A percentile compares a stretch with the other conserved stretches of the same genome.
These are phyloP conservation scores for Burhinus bistriatus DNA, from an alignment of 2,113 vertebrate species.

Conservation along the genomic window DNA sequence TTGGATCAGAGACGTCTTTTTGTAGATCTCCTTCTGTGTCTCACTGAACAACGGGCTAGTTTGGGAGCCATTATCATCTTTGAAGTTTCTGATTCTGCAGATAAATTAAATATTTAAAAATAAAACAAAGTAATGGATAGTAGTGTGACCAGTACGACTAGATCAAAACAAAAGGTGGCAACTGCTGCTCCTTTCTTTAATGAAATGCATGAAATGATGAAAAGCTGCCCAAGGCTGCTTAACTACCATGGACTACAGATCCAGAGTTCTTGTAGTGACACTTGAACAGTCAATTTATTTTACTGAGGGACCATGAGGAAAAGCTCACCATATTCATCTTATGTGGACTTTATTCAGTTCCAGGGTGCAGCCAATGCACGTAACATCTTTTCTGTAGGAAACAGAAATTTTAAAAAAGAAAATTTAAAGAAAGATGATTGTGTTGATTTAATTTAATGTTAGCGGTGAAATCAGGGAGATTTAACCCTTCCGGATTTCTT, in stretches of 20 bases:
- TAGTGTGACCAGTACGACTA: not conserved
- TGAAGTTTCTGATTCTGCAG: not conserved
- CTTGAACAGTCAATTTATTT: not conserved
- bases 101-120: not conserved
- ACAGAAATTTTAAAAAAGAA: not conserved
- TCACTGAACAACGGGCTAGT: not conserved
- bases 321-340: not conserved
- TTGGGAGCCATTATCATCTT: not conserved
- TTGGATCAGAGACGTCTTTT: not conserved
- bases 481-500: not conserved
- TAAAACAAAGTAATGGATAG: not conserved
- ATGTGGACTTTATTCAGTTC: not conserved
- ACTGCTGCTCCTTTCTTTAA: not conserved
- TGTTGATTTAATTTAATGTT: not conserved
- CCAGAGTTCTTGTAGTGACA: not conserved
- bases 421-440: fast-evolving
- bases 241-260: not conserved
- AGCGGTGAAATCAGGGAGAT: not conserved
- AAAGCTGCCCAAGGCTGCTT: not conserved
- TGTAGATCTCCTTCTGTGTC: not conserved
- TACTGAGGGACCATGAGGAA: not conserved
- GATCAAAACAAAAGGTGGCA: not conserved
- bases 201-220: not conserved
- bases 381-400: not conserved
- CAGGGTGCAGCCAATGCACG: not conserved